phyloP scores from a whole-genome alignment of 1,140 invertebrate genomes.

The Brachystomella parvula region DNA sequence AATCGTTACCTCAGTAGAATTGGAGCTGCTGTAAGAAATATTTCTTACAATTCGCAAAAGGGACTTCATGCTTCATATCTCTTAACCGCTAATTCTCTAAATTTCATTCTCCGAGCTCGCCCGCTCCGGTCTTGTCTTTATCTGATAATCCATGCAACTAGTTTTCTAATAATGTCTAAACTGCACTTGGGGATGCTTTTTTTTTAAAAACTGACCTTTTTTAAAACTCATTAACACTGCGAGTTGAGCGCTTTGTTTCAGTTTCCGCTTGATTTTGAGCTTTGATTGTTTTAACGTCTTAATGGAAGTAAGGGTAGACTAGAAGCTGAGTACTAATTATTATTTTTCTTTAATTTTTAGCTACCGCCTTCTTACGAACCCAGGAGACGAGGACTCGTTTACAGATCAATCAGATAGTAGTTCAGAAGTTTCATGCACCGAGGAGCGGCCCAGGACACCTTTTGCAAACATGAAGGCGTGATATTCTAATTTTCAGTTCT shows the following conservation, averaged over 20 bases:
- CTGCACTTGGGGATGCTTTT: neutral
- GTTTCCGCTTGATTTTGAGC: neutral
- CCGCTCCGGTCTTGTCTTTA: neutral
- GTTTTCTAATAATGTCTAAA: neutral
- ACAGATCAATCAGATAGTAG: slow-evolving; percentile 23
- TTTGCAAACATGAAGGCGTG: no score
- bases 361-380: slow-evolving; percentile 37
- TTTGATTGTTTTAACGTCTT: neutral
- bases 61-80: neutral
- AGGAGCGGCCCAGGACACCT: neutral
- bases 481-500: neutral
- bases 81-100: neutral
- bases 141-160: neutral
- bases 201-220: neutral
- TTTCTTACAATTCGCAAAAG: slow-evolving; percentile 13
- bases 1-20: slow-evolving; percentile 56
- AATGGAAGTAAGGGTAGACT: neutral
- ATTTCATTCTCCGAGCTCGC: slow-evolving; percentile 5
- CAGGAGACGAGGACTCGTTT: slow-evolving; percentile 31
- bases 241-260: neutral
- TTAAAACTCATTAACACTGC: neutral
- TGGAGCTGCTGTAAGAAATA: slow-evolving; percentile 49
- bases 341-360: slow-evolving; percentile 21
- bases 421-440: neutral
- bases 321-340: neutral